Evolutionary conservation across 2,888 invertebrate genomes (phyloP), one percentile per base, ranked within the genome.

Genomic region (Dermolepida albohirtum): DNA sequence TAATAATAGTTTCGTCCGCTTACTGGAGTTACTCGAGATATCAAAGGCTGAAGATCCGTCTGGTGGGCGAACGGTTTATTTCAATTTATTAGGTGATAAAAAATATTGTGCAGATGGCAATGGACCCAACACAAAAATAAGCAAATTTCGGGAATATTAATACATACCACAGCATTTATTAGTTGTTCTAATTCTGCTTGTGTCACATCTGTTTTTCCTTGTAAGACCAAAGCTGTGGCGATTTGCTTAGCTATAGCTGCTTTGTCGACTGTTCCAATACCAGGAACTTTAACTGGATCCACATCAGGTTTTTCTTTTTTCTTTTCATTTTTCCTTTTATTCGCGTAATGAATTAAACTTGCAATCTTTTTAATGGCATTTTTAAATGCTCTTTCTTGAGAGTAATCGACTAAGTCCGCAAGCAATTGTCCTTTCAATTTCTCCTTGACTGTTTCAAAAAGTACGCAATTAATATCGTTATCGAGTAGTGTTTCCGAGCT

Each of bases 401-500:
- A 79, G 59, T 84, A 83, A 67, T 86, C 90, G 90, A 89, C 86
- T 43, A 84, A 72, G 17, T 73, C 75, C 29, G 93, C 92, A 77
- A 92, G 89, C 68, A 90, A 82, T 63, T 92, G 90, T 52, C 93
- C 93, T 81, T 92, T 93, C 52, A 95, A 84, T 81, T 95, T 95
- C 81, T 95, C 95, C 75, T 94, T 94, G 0, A 92, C 90, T 0
- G 94, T 94, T 84, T 95, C 94, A 71, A 95, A 89, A 72, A 94
- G 85, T 0, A 93, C 92, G 74, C 89, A 88, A 64, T 91, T 89
- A 44, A 89, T 86, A 62, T 94, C 93, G 70, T 90, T 90, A 62
- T 88, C 87, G 0, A 94, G 82, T 44, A 95, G 79, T 68, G 90
- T 89, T 73, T 93, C 92, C 0, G 93, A 90, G 1, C 92, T 91